Base-by-base conservation (phyloP, 2,888 invertebrate species). In the Spicauda simplicius region DNA sequence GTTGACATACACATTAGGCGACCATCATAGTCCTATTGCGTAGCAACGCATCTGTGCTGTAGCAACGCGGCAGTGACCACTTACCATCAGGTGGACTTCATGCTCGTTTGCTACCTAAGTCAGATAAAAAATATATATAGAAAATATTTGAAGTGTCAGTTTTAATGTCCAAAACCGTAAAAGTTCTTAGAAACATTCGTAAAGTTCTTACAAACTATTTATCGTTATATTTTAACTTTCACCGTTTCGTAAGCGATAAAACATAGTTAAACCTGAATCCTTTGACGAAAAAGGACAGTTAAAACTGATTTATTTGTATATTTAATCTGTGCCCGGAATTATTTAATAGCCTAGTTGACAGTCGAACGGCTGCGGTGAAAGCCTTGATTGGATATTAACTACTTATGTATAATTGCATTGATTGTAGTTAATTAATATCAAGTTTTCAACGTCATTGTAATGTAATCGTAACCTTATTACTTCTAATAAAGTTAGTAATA, bases 301-400 rank as follows among this genome's bases (percentile, higher is more conserved):
- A 60, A 66, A 66, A 55, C 54, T 66, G 60, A 66, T 66, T 66
- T 66, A 66, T 66, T 45, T 66, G 45, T 60, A 16, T 60, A 48
- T 59, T 53, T 54, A 54, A 65, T 59, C 52, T 57, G 57, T 54
- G 30, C n/a, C 30, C 58, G 37, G 59, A 59, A 65, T 65, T 58
- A 65, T 65, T 65, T 65, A 65, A 65, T 57, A 30, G 65, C 65
- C n/a, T 41, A 52, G 58, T 65, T 65, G 65, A 65, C 58, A 65
- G 53, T 52, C 57, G 18, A 57, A 65, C 57, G 64, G 57, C 19
- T 57, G 64, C 57, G 57, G 57, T 57, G 64, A 55, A 62, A 64
- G 52, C 64, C 52, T 57, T 64, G 52, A 64, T 64, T 64, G 64
- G 64, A 50, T 64, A 52, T 64, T 56, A 64, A 64, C 63, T 63